A percentile compares a stretch with the other conserved stretches of the same genome.
phyloP scores from a whole-genome alignment of 1,140 invertebrate genomes.

The Tetranychus urticae region DNA sequence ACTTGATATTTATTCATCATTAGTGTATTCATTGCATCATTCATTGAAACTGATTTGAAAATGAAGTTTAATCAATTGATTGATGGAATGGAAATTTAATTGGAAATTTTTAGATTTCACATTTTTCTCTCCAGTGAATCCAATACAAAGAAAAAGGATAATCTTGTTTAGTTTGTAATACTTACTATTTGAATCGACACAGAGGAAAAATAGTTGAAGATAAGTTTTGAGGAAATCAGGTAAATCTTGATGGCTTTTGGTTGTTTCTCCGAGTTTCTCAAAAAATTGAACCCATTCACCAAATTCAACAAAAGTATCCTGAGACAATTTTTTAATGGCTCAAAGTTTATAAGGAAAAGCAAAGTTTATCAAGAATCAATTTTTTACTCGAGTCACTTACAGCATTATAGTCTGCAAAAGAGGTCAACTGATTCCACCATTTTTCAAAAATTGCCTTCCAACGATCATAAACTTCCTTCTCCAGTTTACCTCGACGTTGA shows the following conservation, averaged over 20 bases:
- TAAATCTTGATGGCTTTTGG: slow-evolving; percentile 13
- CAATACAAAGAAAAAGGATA: too few species aligned
- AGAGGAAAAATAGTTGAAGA: slow-evolving; percentile 17
- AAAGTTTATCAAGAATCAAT: background rate
- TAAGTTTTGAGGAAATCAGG: slow-evolving; percentile 18
- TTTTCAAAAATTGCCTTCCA: slow-evolving; percentile 17
- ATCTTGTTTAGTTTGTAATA: background rate
- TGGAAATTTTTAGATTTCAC: too few species aligned
- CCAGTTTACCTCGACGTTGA: slow-evolving; percentile 16
- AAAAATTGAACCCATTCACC: slow-evolving; percentile 19
- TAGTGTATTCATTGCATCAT: too few species aligned
- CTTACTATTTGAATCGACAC: slow-evolving; percentile 17
- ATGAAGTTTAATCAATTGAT: too few species aligned
- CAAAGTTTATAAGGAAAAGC: background rate
- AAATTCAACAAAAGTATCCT: slow-evolving; percentile 17
- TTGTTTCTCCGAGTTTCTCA: slow-evolving; percentile 15
- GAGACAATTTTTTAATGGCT: background rate
- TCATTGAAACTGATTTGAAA: too few species aligned
- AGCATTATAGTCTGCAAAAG: slow-evolving; percentile 16
- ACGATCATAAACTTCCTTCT: slow-evolving; percentile 17
- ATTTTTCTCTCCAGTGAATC: too few species aligned
- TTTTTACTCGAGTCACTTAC: slow-evolving; percentile 5
- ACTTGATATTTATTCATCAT: too few species aligned
- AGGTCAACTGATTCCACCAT: slow-evolving; percentile 18
- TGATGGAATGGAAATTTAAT: too few species aligned